A percentile compares a stretch with the other conserved stretches of the same genome.
Conservation (phyloP, 1,140 invertebrate genomes). For the Drosophila lacteicornis region DNA sequence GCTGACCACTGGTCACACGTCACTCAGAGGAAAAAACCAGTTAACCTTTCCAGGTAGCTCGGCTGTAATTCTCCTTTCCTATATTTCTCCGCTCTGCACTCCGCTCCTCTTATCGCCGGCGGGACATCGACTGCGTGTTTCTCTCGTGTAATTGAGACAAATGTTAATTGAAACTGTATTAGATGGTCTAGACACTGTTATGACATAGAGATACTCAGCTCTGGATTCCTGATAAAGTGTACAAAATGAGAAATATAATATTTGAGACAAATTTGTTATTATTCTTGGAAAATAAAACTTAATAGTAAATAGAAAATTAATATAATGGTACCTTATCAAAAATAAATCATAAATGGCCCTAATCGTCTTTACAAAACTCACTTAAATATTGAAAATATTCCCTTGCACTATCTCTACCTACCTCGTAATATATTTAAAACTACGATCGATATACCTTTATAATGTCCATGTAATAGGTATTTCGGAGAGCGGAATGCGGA, state of each 20-base stretch:
- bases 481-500: conserved; percentile 15
- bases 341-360: background rate
- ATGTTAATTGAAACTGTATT: conserved; percentile 68
- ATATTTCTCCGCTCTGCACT: conserved; percentile 10
- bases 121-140: conserved; percentile 43
- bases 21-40: conserved; percentile 66
- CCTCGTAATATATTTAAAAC: background rate
- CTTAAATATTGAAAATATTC: background rate
- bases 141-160: conserved; percentile 60
- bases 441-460: background rate
- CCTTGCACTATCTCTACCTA: too few relatives aligned
- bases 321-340: too few relatives aligned
- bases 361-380: background rate
- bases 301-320: too few relatives aligned
- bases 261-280: too few relatives aligned
- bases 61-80: conserved; percentile 25
- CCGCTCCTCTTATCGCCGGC: conserved; percentile 45
- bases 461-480: background rate
- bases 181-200: background rate
- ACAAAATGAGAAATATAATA: background rate
- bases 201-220: background rate
- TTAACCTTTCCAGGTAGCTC: conserved; percentile 54
- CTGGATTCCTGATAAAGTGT: background rate
- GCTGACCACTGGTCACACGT: conserved; percentile 78
- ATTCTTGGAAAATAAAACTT: too few relatives aligned